Conservation (phyloP, 2,888 invertebrate species). For the Colletes collaris region DNA sequence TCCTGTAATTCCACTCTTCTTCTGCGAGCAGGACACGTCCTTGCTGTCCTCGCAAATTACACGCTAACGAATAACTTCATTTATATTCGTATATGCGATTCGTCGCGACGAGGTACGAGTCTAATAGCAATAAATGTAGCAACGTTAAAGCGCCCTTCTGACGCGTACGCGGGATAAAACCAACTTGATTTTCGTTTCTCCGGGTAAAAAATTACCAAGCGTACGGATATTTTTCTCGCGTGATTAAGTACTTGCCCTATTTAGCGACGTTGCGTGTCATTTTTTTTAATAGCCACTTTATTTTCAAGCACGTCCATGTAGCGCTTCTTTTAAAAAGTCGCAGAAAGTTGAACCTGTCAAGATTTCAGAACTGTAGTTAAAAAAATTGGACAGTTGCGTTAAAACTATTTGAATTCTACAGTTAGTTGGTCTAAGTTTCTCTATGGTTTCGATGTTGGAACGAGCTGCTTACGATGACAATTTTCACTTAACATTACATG, state of each 20-base stretch:
- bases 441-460: too few species aligned
- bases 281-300: background rate
- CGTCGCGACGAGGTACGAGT: conserved; percentile 12
- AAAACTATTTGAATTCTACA: too few species aligned
- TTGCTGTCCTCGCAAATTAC: conserved; percentile 41
- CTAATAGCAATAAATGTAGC: conserved; percentile 26
- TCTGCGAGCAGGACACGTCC: conserved; percentile 11
- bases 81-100: conserved; percentile 39
- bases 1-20: conserved; percentile 32
- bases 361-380: too few species aligned
- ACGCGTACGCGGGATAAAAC: background rate
- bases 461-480: too few species aligned
- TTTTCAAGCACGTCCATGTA: too few species aligned
- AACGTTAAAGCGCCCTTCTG: conserved; percentile 7
- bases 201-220: conserved; percentile 5
- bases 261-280: background rate
- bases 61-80: conserved; percentile 44
- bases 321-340: too few species aligned
- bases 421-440: too few species aligned
- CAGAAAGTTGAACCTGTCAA: too few species aligned
- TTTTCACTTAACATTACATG: too few species aligned
- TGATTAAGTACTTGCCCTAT: background rate
- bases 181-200: conserved; percentile 2
- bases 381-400: too few species aligned
- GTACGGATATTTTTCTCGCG: background rate